Base-by-base conservation (phyloP, 2,797 vertebrate species). In the Moxostoma hubbsi region DNA sequence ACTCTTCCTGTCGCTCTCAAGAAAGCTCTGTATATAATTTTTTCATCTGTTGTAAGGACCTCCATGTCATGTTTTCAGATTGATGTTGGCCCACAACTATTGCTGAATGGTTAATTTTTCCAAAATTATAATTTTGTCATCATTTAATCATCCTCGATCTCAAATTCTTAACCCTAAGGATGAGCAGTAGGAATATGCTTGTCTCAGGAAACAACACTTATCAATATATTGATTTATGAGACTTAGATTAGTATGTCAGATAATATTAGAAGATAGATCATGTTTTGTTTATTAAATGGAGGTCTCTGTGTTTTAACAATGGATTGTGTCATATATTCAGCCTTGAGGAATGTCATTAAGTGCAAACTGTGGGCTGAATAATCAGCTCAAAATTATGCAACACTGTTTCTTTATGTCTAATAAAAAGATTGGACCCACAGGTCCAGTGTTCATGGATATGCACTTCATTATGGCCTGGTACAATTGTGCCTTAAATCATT, bases 311-410 rank as follows among this genome's bases (percentile, higher is more conserved):
- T 50, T 71, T 70, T 65, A 67, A 59, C 15, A 66, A 2, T 12
- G 1, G 47, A 77, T n/a, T 18, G 2, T 59, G 45, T 51, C 18
- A 51, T 61, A 61, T 67, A 68, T 77, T 62, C n/a, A 53, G 57
- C 55, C 11, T 51, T 15, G 57, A 51, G 47, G 24, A 77, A 77
- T 59, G 49, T 53, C 57, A n/a, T 24, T 43, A 45, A 18, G 66
- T 66, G 36, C 57, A 62, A 70, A 69, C 49, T n/a, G 62, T 61
- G 16, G 18, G 57, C 47, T 77, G 66, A 16, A 13, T 18, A 70
- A 69, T 69, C 45, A 59, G 46, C 47, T 61, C 43, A 16, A 7
- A 18, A 43, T 62, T 62, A 77, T 70, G 49, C 66, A 69, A 45
- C 6, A 46, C 13, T 45, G 4, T 61, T 62, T 7, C 49, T 54